Base-by-base conservation (phyloP, 1,140 invertebrate genomes). In the Stenopsyche tienmushanensis region DNA sequence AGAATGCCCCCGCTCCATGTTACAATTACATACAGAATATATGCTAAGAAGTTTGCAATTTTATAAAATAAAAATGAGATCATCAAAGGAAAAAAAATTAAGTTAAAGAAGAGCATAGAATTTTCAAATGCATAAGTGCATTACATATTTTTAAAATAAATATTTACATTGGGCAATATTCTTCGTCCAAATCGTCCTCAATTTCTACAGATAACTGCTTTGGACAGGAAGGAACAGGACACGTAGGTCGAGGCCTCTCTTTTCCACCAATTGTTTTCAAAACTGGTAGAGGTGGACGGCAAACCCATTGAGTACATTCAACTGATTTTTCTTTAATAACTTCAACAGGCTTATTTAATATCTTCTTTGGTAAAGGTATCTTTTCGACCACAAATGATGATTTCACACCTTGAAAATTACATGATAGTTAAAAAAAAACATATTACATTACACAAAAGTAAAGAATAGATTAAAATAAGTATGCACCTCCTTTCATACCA, bases 181-280 rank as follows among this genome's bases (percentile, higher is more conserved):
- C 73, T 15, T 74, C 63, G 8, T 71, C 75, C 1, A 72, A 69
- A 62, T 76, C 73, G n/a, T 72, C 72, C 3, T 74, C 74, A 79
- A 26, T 42, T 62, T 80, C 59, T 80, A 76, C 52, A 76, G 79
- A 65, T 85, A 88, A 1, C 79, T 78, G 0, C n/a, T 77, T 75
- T 0, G 86, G 86, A 70, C 87, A 89, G 42, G 73, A 72, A 1
- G 82, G 81, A 17, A 83, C 74, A 1, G 82, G 77, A 67, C 87
- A 88, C 0, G 75, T 70, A 1, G 76, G 53, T 7, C 76, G 75
- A 13, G 73, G 57, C 0, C 66, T 72, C 1, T 70, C 72, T 20
- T 58, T 60, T 24, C 59, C 62, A 1, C 70, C 62, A 10, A 78
- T 73, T 10, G 70, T 57, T 23, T 62, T 62, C 1, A 71, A 67